phyloP scores from a whole-genome alignment of 2,797 vertebrate species.

The Acanthurus tractus region DNA sequence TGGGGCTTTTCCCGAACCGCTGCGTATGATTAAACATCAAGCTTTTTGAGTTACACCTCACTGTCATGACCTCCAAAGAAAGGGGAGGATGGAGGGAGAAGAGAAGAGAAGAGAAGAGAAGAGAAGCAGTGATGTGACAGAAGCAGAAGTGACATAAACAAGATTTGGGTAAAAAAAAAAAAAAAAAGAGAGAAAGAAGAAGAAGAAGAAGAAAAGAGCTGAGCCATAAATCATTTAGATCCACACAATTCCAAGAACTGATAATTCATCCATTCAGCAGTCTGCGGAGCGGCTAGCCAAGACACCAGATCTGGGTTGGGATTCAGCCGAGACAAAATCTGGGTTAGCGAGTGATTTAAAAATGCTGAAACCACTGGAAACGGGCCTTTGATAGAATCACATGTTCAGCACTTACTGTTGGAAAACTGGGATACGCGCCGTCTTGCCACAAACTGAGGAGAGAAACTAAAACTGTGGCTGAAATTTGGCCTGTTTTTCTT shows the following conservation, averaged over 20 bases:
- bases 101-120: conserved; percentile 6
- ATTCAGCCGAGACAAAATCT: conserved; percentile 66
- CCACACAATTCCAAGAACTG: conserved; percentile 46
- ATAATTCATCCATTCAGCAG: conserved; percentile 58
- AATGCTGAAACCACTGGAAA: conserved; percentile 69
- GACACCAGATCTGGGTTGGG: conserved; percentile 62
- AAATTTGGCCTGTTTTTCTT: not conserved
- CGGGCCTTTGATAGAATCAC: conserved; percentile 53
- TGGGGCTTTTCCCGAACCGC: not conserved
- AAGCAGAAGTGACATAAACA: conserved; percentile 45
- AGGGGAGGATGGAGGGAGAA: conserved; percentile 13
- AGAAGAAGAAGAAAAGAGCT: not conserved
- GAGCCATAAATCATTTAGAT: conserved; percentile 65
- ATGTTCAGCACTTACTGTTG: conserved; percentile 50
- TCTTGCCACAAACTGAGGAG: conserved; percentile 9
- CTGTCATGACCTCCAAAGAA: conserved; percentile 43
- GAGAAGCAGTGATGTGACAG: conserved; percentile 6
- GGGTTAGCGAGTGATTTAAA: conserved; percentile 67
- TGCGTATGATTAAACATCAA: conserved; percentile 37
- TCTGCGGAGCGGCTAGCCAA: conserved; percentile 41
- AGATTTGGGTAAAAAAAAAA: conserved; percentile 30
- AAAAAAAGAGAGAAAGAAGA: not conserved
- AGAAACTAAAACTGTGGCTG: not conserved
- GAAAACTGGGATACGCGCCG: conserved; percentile 41
- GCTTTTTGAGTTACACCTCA: conserved; percentile 30